A percentile compares a stretch with the other conserved stretches of the same genome.
phyloP scores from a whole-genome alignment of 2,888 invertebrate species.

The Rhorus exstirpatorius region DNA sequence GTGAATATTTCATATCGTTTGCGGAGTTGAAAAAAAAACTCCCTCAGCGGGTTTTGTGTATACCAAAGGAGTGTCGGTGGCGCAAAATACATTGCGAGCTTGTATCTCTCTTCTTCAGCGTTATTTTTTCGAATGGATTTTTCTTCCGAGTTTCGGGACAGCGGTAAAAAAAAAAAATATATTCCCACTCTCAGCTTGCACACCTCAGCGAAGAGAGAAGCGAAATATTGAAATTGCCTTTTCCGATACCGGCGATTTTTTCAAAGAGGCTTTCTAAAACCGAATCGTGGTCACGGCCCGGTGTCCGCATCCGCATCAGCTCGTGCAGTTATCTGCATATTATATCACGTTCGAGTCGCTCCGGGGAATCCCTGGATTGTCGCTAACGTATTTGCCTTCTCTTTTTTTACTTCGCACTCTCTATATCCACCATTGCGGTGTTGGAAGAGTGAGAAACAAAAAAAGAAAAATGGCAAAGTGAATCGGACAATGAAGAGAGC shows the following conservation, averaged over 20 bases:
- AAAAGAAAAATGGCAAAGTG: constrained; percentile 12
- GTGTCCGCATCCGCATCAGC: background rate
- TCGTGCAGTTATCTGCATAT: background rate
- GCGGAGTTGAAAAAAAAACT: constrained; percentile 6
- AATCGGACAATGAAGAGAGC: constrained; percentile 18
- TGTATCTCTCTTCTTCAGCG: background rate
- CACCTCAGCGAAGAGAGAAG: constrained; percentile 26
- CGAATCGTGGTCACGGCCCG: constrained; percentile 42
- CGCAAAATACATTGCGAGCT: constrained; percentile 27
- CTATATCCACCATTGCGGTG: background rate
- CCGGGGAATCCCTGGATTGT: background rate
- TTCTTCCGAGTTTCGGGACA: background rate
- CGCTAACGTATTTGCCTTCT: constrained; percentile 18
- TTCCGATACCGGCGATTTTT: constrained; percentile 38
- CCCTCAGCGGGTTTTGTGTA: background rate
- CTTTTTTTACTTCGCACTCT: constrained; percentile 29
- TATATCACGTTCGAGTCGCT: background rate
- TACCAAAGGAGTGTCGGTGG: background rate
- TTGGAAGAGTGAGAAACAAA: background rate
- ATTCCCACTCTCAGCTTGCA: background rate
- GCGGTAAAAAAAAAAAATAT: constrained; percentile 2
- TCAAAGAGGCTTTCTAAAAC: constrained; percentile 50
- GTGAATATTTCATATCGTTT: constrained; percentile 23
- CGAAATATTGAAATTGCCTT: constrained; percentile 53
- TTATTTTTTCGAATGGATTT: constrained; percentile 20